Percentiles rank a stretch among this genome's conserved stretches.
These are phyloP conservation scores for Harpalus rufipes DNA, from an alignment of 2,888 invertebrate genomes.

Conservation along the genomic window DNA sequence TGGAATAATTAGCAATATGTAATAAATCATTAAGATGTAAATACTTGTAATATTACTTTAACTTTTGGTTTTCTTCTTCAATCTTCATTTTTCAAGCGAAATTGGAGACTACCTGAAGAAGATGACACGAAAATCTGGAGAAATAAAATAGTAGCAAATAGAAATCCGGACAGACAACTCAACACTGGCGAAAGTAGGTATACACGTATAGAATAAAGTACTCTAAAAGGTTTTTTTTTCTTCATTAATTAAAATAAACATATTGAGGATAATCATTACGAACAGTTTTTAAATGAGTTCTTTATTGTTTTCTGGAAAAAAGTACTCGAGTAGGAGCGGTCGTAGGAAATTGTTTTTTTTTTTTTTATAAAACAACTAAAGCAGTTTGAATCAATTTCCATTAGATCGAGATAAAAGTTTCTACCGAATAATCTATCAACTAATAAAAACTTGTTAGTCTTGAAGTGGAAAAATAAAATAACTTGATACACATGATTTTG, in stretches of 20 bases:
- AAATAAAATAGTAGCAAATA: too few relatives aligned
- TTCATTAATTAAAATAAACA: not conserved
- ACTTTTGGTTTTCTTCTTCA: too few relatives aligned
- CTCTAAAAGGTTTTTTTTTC: too few relatives aligned
- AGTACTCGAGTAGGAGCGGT: slow-evolving; percentile 19
- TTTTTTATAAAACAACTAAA: slow-evolving; percentile 16
- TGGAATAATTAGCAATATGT: too few relatives aligned
- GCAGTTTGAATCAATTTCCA: slow-evolving; percentile 35
- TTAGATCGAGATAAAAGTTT: slow-evolving; percentile 42
- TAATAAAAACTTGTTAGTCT: slow-evolving; percentile 38
- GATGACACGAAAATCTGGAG: too few relatives aligned
- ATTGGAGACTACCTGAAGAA: too few relatives aligned
- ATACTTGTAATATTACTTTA: too few relatives aligned
- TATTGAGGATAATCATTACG: slow-evolving; percentile 8
- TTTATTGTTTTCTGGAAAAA: slow-evolving; percentile 21
- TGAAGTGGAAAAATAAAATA: not conserved
- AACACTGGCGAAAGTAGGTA: too few relatives aligned
- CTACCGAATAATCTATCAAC: slow-evolving; percentile 22
- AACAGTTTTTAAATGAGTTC: slow-evolving; percentile 23
- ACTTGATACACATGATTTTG: not conserved
- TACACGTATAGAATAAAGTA: too few relatives aligned
- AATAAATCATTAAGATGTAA: too few relatives aligned
- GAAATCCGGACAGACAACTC: too few relatives aligned
- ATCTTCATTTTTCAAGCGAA: too few relatives aligned
- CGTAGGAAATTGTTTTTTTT: slow-evolving; percentile 31